phyloP scores from a whole-genome alignment of 2,113 vertebrate species.

The Zootoca vivipara region DNA sequence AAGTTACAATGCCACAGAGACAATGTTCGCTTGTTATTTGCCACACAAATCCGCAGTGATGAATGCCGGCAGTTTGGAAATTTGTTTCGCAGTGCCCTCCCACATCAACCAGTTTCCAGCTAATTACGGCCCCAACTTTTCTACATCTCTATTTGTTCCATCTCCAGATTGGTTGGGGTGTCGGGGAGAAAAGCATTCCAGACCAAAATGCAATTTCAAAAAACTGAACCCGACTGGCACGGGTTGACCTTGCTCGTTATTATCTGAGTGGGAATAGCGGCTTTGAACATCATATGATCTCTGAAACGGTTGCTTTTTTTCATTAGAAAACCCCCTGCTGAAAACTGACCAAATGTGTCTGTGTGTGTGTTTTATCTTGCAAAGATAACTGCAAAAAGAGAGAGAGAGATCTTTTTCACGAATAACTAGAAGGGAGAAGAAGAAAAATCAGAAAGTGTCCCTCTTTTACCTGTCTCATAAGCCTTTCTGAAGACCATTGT shows the following conservation, averaged over 20 bases:
- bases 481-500: slow-evolving; percentile 48
- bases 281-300: slow-evolving; percentile 75
- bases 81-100: slow-evolving; percentile 69
- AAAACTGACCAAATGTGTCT: slow-evolving; percentile 69
- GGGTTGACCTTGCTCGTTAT: slow-evolving; percentile 75
- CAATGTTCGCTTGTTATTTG: slow-evolving; percentile 48
- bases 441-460: slow-evolving; percentile 58
- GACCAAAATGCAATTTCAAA: slow-evolving; percentile 73
- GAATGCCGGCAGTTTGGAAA: slow-evolving; percentile 67
- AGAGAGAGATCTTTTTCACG: slow-evolving; percentile 40
- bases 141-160: slow-evolving; percentile 38
- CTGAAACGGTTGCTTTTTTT: slow-evolving; percentile 72
- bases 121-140: slow-evolving; percentile 70
- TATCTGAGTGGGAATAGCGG: slow-evolving; percentile 74
- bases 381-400: slow-evolving; percentile 65
- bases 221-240: slow-evolving; percentile 70
- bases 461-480: slow-evolving; percentile 30
- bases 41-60: slow-evolving; percentile 53
- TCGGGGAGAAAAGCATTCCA: slow-evolving; percentile 59
- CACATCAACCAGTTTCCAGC: slow-evolving; percentile 56
- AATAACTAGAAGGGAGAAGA: slow-evolving; percentile 60
- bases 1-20: slow-evolving; percentile 53
- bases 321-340: slow-evolving; percentile 73
- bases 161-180: slow-evolving; percentile 31
- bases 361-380: slow-evolving; percentile 47